These are phyloP conservation scores for Coelopa frigida DNA, from an alignment of 1,140 invertebrate species.

Conservation along the genomic window DNA sequence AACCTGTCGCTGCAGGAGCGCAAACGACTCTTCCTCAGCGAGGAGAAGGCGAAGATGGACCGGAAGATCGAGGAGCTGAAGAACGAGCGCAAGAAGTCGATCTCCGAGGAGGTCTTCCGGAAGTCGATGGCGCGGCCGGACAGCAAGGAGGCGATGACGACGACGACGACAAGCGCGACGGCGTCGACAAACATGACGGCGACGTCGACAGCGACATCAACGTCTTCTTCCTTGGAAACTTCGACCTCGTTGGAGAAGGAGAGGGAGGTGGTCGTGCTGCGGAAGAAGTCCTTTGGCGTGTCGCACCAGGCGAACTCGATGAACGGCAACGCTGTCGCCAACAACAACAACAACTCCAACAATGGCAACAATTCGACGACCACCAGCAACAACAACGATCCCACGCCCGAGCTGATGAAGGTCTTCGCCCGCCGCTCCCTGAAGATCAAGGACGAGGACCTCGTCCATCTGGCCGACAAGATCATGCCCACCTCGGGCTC, in stretches of 20 bases:
- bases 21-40: constrained; percentile 30
- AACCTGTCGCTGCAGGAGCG: constrained; percentile 36
- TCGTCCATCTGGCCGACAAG: constrained; percentile 49
- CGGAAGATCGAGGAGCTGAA: constrained; percentile 26
- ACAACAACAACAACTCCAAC: constrained; percentile 3
- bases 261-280: constrained; percentile 45
- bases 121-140: constrained; percentile 13
- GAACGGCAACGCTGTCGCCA: constrained; percentile 2
- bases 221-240: not conserved
- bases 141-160: constrained; percentile 15
- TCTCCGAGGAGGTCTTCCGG: constrained; percentile 21
- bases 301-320: not conserved
- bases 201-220: not conserved
- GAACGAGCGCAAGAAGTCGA: constrained; percentile 28
- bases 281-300: constrained; percentile 48
- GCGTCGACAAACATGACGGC: constrained; percentile 7
- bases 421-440: constrained; percentile 69
- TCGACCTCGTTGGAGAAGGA: constrained; percentile 8
- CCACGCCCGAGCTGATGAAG: constrained; percentile 70
- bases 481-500: not conserved
- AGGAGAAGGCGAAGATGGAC: constrained; percentile 26
- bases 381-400: constrained; percentile 47
- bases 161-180: not conserved
- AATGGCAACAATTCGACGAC: too few species aligned
- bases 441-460: constrained; percentile 66